phyloP scores from a whole-genome alignment of 2,113 vertebrate genomes.

The Arvicanthis niloticus region DNA sequence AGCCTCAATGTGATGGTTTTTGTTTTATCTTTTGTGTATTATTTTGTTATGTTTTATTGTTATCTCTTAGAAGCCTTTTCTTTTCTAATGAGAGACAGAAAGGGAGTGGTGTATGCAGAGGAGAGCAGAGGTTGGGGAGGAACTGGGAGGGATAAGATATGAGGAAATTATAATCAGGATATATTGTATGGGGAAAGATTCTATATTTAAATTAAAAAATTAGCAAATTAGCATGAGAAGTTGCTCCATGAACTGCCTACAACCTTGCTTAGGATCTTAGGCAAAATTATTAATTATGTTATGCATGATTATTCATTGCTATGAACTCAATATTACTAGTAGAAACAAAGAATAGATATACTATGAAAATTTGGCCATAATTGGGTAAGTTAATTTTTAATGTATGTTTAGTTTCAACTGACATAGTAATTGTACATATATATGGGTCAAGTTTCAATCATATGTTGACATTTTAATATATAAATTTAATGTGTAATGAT shows the following conservation, averaged over 20 bases:
- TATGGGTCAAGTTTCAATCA: not conserved
- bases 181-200: not conserved
- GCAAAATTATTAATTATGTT: conserved; percentile 36
- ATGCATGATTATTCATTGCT: not conserved
- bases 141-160: not conserved
- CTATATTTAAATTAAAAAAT: not conserved
- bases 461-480: not conserved
- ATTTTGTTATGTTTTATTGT: not conserved
- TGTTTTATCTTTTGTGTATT: not conserved
- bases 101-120: not conserved
- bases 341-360: not conserved
- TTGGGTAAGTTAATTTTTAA: conserved; percentile 4
- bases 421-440: not conserved
- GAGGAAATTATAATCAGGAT: not conserved
- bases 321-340: not conserved
- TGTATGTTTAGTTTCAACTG: not conserved
- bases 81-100: not conserved
- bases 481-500: not conserved
- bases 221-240: not conserved
- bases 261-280: conserved; percentile 11
- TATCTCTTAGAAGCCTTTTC: not conserved
- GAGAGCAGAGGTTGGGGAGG: not conserved
- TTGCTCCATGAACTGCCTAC: not conserved
- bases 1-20: not conserved
- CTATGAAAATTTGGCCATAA: not conserved